A percentile compares a stretch with the other conserved stretches of the same genome.
Conservation (phyloP, 2,113 vertebrate genomes). For the Leucopsar rothschildi region DNA sequence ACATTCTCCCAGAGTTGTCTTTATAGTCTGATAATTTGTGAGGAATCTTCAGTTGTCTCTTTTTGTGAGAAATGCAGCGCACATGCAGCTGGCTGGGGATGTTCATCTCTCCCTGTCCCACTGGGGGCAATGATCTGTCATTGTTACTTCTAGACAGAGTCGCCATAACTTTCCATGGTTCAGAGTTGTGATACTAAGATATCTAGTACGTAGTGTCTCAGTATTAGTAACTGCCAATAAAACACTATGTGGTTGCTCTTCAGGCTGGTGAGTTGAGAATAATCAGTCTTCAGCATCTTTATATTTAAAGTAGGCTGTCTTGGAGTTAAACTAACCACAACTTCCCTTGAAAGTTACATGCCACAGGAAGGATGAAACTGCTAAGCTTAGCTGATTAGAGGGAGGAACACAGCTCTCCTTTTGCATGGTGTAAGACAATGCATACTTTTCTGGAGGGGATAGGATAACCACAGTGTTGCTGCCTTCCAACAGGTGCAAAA, state of each 20-base stretch:
- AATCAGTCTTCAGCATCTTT: slow-evolving; percentile 41
- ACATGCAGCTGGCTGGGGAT: neutral
- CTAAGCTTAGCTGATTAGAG: slow-evolving; percentile 29
- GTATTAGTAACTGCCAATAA: neutral
- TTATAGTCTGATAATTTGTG: neutral
- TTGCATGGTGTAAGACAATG: neutral
- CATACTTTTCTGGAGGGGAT: neutral
- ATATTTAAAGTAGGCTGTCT: slow-evolving; percentile 45
- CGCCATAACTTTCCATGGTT: neutral
- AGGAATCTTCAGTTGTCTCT: neutral
- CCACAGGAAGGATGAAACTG: slow-evolving; percentile 58
- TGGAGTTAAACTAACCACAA: slow-evolving; percentile 18
- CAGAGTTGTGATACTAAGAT: neutral
- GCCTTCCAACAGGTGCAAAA: slow-evolving; percentile 51
- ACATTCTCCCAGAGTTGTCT: neutral
- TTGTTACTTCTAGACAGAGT: neutral
- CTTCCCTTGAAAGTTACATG: slow-evolving; percentile 48
- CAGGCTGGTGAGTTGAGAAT: neutral
- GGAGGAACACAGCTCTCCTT: slow-evolving; percentile 1
- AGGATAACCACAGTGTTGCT: slow-evolving; percentile 33
- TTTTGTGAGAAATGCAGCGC: neutral
- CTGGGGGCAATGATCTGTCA: neutral
- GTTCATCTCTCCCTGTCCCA: neutral
- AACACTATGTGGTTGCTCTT: neutral
- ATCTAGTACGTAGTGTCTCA: neutral